Conservation (phyloP, 1,140 invertebrate species). For the Ooceraea biroi region DNA sequence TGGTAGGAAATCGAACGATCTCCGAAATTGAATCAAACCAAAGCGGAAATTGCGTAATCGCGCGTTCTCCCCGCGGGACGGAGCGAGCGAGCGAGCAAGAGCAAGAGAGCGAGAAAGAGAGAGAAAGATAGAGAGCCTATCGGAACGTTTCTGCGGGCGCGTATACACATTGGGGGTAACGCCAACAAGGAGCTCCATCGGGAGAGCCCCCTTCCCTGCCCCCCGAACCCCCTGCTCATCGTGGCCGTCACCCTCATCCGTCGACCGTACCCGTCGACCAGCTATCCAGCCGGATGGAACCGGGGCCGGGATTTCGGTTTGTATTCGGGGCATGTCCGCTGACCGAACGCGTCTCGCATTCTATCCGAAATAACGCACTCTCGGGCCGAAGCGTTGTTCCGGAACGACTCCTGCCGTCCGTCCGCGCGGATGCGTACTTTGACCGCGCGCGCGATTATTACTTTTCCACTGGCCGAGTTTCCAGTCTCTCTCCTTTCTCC, state of each 20-base stretch:
- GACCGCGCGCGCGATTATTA: conserved; percentile 61
- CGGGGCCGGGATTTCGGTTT: conserved; percentile 63
- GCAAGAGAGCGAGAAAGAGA: conserved; percentile 57
- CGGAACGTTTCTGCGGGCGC: conserved; percentile 61
- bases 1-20: conserved; percentile 78
- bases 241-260: background rate
- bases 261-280: background rate
- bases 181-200: conserved; percentile 65
- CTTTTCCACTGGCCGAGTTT: conserved; percentile 41
- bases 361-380: conserved; percentile 57
- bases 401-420: conserved; percentile 41
- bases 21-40: conserved; percentile 81
- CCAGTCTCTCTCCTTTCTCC: background rate
- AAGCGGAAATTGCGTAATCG: conserved; percentile 82
- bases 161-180: conserved; percentile 34
- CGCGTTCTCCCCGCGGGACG: conserved; percentile 59
- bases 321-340: conserved; percentile 70
- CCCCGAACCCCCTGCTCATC: background rate
- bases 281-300: conserved; percentile 45
- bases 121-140: conserved; percentile 40
- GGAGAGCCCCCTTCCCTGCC: conserved; percentile 42
- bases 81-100: conserved; percentile 14
- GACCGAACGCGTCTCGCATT: conserved; percentile 72
- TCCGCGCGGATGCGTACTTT: conserved; percentile 19
- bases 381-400: conserved; percentile 45